Percentiles rank a stretch among this genome's conserved stretches.
Conservation (phyloP, 2,113 vertebrate genomes). For the Colaptes auratus region DNA sequence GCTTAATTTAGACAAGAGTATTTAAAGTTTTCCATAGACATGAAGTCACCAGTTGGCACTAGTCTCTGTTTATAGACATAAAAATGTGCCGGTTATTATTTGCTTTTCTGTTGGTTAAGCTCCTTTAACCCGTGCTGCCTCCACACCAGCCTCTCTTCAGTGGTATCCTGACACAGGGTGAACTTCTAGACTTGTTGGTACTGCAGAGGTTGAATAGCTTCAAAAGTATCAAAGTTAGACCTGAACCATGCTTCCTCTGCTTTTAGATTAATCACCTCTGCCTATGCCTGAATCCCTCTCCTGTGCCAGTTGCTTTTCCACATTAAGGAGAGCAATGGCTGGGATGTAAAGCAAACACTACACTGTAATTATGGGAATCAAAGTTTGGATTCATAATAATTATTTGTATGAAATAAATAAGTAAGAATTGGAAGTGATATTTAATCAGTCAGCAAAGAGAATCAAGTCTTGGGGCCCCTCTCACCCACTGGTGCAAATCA, state of each 20-base stretch:
- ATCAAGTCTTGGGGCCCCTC: background rate
- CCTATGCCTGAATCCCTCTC: background rate
- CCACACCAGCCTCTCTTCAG: background rate
- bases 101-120: slow-evolving; percentile 32
- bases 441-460: background rate
- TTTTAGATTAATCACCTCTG: background rate
- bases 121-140: slow-evolving; percentile 29
- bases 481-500: background rate
- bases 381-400: background rate
- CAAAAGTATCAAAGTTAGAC: background rate
- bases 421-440: background rate
- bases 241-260: background rate
- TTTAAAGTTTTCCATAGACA: slow-evolving; percentile 69
- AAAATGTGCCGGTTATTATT: slow-evolving; percentile 48
- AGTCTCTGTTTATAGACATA: slow-evolving; percentile 49
- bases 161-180: background rate
- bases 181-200: background rate
- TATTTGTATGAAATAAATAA: background rate
- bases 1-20: slow-evolving; percentile 44
- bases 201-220: background rate
- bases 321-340: background rate
- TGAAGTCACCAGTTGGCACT: slow-evolving; percentile 62
- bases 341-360: background rate
- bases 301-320: background rate
- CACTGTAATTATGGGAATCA: background rate